Conservation (phyloP, 2,888 invertebrate genomes). For the Digitonthophagus gazella region DNA sequence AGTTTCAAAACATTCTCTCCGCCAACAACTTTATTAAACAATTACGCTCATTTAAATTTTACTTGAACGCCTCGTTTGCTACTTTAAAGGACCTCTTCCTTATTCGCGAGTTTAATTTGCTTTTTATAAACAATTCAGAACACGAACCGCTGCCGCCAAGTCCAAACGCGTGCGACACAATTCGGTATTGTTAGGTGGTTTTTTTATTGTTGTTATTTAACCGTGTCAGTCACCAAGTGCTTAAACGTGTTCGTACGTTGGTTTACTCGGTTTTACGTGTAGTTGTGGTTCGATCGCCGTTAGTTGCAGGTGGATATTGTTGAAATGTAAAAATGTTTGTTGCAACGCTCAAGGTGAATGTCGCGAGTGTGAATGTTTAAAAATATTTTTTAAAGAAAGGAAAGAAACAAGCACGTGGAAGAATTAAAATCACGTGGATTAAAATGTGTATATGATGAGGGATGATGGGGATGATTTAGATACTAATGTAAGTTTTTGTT, state of each 20-base stretch:
- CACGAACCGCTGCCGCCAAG: not conserved
- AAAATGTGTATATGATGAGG: not conserved
- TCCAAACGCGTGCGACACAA: too few species aligned
- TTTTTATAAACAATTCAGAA: not conserved
- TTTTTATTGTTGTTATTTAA: not conserved
- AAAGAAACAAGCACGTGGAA: not conserved
- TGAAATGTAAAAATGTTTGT: not conserved
- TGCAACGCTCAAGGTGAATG: not conserved
- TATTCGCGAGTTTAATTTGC: not conserved
- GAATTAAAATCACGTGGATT: not conserved
- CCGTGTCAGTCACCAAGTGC: not conserved
- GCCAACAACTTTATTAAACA: too few species aligned
- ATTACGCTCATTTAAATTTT: too few species aligned
- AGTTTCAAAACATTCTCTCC: slow-evolving; percentile 2
- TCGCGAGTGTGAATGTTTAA: not conserved
- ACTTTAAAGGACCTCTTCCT: not conserved
- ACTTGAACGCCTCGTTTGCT: too few species aligned
- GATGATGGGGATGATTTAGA: slow-evolving; percentile 5
- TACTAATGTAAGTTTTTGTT: slow-evolving; percentile 5
- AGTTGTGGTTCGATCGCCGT: not conserved
- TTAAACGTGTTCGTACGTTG: not conserved
- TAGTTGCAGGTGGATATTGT: not conserved
- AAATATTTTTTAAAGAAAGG: not conserved
- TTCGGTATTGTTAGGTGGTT: not conserved
- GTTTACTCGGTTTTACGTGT: not conserved